Evolutionary conservation across 1,140 invertebrate genomes (phyloP).

Genomic region (Aplysia californica): DNA sequence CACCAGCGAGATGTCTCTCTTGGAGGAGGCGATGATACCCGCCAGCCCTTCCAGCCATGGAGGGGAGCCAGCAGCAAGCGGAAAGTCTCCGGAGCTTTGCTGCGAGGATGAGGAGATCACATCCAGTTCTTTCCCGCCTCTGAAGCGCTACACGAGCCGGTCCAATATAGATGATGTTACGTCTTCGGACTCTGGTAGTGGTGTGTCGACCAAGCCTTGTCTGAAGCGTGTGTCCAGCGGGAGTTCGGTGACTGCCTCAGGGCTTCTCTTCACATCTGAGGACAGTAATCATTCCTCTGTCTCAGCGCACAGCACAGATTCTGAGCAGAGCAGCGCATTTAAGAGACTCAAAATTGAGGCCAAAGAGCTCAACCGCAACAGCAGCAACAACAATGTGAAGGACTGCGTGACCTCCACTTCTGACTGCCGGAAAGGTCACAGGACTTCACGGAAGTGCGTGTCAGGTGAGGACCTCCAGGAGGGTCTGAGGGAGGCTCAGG

Average conservation of each 20-base stretch:
- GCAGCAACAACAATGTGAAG: slow-evolving; percentile 13
- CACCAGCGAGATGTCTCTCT: not conserved
- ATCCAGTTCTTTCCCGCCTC: slow-evolving; percentile 12
- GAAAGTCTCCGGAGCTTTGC: not conserved
- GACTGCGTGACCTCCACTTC: slow-evolving; percentile 27
- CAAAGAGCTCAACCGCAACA: slow-evolving; percentile 14
- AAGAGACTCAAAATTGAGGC: slow-evolving; percentile 45
- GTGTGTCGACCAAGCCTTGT: not conserved
- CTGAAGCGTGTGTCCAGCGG: slow-evolving; percentile 30
- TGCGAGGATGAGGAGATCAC: slow-evolving; percentile 19
- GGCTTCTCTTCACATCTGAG: slow-evolving; percentile 36
- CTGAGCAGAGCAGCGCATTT: slow-evolving; percentile 46
- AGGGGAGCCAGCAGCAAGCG: not conserved
- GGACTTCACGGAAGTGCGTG: not conserved
- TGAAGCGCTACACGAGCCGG: slow-evolving; percentile 13
- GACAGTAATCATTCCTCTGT: slow-evolving; percentile 57
- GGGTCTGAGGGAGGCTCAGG: not conserved
- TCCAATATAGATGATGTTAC: slow-evolving; percentile 32
- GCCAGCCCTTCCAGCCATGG: slow-evolving; percentile 15
- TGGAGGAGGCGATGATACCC: not conserved
- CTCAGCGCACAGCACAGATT: slow-evolving; percentile 49
- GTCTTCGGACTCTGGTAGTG: slow-evolving; percentile 22
- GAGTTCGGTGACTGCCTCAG: not conserved
- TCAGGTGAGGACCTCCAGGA: not conserved
- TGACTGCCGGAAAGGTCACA: slow-evolving; percentile 14